Evolutionary conservation across 2,888 invertebrate genomes (phyloP), one percentile per base, ranked within the genome.

Genomic region (Habroteleia sp.): DNA sequence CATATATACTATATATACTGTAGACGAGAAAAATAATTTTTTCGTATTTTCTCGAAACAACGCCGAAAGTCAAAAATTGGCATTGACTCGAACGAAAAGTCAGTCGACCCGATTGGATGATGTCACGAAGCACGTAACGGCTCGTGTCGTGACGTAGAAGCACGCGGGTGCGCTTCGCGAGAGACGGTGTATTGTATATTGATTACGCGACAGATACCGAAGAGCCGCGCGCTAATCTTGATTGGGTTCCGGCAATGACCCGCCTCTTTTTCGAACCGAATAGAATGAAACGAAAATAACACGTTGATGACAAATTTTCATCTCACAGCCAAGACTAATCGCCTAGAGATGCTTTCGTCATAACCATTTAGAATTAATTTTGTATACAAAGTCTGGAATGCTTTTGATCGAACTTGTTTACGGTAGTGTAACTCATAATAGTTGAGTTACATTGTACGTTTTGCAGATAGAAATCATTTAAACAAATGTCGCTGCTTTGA

Each of bases 61-160:
- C 27, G 20, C 20, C 2, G 20, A 20, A 3, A 20, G 20, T 20
- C 27, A 7, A 3, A 27, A 10, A 10, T 37, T 14, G 60, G 11
- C 60, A 60, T 63, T 50, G 63, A 52, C 16, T 35, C 7, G 5
- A 23, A 31, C 31, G 33, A 46, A 48, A 46, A 60, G 46, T 35
- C 25, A 46, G 37, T 33, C 56, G 23, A 41, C 37, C 46, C 25
- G 23, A 44, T 16, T 25, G 31, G 37, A 25, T 71, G 71, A 71
- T 71, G 71, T 71, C 71, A 72, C 62, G 29, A 63, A 27, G 48
- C 62, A 72, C 71, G 63, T 72, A 63, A 72, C 63, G 63, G 71
- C 52, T 29, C 16, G 46, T 3, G 17, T 8, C n/a, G 54, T 71
- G 69, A 71, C 69, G 69, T 71, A 29, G 41, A 16, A 5, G 7